These are phyloP conservation scores for Dryobates pubescens DNA, from an alignment of 2,797 vertebrate species.

Conservation along the genomic window DNA sequence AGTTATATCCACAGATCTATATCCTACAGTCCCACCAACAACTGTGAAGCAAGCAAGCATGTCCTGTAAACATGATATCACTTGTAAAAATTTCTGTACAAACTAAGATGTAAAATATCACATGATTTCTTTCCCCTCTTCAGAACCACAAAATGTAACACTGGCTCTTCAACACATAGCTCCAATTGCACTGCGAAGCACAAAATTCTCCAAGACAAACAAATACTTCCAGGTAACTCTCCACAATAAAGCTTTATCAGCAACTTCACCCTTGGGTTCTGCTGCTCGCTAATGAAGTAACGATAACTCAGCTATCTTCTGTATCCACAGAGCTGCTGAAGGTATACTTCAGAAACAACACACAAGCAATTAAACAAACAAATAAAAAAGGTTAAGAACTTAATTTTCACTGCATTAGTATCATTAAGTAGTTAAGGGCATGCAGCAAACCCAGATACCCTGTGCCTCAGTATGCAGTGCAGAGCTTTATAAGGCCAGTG, in stretches of 20 bases:
- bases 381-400: not conserved
- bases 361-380: constrained; percentile 5
- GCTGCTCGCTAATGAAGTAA: not conserved
- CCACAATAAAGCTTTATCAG: not conserved
- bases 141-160: not conserved
- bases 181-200: not conserved
- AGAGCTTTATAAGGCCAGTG: not conserved
- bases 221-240: not conserved
- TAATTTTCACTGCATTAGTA: constrained; percentile 34
- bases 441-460: not conserved
- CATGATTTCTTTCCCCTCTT: not conserved
- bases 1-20: not conserved
- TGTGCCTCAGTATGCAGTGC: not conserved
- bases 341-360: not conserved
- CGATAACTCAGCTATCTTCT: not conserved
- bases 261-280: not conserved
- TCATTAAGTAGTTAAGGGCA: not conserved
- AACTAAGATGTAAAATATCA: not conserved
- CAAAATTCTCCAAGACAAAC: not conserved
- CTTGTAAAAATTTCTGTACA: not conserved
- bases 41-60: not conserved
- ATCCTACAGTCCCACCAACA: not conserved
- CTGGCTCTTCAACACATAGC: not conserved
- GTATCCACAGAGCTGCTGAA: not conserved
- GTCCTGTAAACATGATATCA: not conserved